Percentiles rank a stretch among this genome's conserved stretches.
These are phyloP conservation scores for Danionella cerebrum DNA, from an alignment of 2,113 vertebrate species.

Conservation along the genomic window DNA sequence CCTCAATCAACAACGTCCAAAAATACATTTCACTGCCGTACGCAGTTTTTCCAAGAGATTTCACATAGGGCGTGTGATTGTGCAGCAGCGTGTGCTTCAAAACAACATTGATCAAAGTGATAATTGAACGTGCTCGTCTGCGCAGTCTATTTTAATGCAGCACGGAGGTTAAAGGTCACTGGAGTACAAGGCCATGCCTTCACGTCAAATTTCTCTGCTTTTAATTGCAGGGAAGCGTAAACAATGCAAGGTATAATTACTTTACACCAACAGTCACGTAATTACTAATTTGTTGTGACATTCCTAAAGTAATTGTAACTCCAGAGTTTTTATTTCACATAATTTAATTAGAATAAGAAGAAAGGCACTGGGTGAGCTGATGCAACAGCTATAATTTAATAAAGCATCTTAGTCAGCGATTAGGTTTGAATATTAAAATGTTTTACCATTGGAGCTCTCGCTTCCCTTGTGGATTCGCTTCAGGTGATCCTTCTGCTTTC, in stretches of 20 bases:
- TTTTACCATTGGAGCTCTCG: constrained; percentile 77
- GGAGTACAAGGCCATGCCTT: constrained; percentile 23
- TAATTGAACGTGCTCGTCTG: constrained; percentile 43
- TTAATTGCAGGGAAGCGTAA: constrained; percentile 41
- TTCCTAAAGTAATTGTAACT: constrained; percentile 33
- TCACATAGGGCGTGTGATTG: constrained; percentile 17
- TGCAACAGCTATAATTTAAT: constrained; percentile 24
- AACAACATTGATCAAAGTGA: constrained; percentile 29
- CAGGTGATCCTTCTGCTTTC: constrained; percentile 86
- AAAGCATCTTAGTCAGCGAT: no score
- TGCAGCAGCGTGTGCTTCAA: constrained; percentile 5
- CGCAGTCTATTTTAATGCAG: constrained; percentile 34
- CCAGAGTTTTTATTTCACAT: constrained; percentile 22
- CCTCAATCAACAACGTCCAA: not conserved
- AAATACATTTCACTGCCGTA: constrained; percentile 8
- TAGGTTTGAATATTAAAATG: constrained; percentile 12
- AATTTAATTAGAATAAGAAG: constrained; percentile 37
- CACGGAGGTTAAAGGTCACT: constrained; percentile 22
- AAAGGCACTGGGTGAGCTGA: not conserved
- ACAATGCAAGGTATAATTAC: constrained; percentile 7
- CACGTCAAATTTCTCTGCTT: constrained; percentile 30
- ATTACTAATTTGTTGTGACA: constrained; percentile 37
- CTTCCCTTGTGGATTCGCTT: constrained; percentile 78
- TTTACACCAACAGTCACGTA: constrained; percentile 7
- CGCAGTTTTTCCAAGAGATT: constrained; percentile 13